Evolutionary conservation across 2,113 vertebrate species (phyloP).

Genomic region (Amia ocellicauda): DNA sequence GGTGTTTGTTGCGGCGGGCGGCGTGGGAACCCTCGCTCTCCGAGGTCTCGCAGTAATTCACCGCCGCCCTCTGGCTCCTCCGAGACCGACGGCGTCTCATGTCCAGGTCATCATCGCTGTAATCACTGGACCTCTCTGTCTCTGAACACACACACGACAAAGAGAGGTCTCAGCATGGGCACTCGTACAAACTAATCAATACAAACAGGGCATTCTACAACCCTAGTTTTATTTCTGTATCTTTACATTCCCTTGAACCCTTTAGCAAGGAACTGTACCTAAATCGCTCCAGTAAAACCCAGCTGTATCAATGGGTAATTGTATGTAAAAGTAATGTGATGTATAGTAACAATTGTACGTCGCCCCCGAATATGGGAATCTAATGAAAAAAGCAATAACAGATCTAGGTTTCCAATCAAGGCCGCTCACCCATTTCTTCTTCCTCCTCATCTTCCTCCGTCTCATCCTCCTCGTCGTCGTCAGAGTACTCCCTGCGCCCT

Average conservation of each 20-base stretch:
- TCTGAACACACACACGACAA: slow-evolving; percentile 66
- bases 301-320: no score
- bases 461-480: slow-evolving; percentile 87
- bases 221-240: no score
- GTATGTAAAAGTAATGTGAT: no score
- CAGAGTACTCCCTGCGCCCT: slow-evolving; percentile 81
- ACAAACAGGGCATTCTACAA: no score
- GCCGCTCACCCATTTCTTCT: slow-evolving; percentile 53
- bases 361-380: no score
- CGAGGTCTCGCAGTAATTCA: slow-evolving; percentile 96
- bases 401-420: no score
- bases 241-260: no score
- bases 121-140: slow-evolving; percentile 78
- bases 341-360: no score
- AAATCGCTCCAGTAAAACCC: no score
- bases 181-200: no score
- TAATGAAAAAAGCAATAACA: no score
- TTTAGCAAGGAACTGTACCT: no score
- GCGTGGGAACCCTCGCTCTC: slow-evolving; percentile 85
- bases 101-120: slow-evolving; percentile 81
- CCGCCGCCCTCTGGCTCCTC: slow-evolving; percentile 85
- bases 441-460: slow-evolving; percentile 64
- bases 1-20: slow-evolving; percentile 57
- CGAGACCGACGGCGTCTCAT: slow-evolving; percentile 81
- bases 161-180: background rate